phyloP scores from a whole-genome alignment of 2,888 invertebrate species.

The Drosophila siamana region DNA sequence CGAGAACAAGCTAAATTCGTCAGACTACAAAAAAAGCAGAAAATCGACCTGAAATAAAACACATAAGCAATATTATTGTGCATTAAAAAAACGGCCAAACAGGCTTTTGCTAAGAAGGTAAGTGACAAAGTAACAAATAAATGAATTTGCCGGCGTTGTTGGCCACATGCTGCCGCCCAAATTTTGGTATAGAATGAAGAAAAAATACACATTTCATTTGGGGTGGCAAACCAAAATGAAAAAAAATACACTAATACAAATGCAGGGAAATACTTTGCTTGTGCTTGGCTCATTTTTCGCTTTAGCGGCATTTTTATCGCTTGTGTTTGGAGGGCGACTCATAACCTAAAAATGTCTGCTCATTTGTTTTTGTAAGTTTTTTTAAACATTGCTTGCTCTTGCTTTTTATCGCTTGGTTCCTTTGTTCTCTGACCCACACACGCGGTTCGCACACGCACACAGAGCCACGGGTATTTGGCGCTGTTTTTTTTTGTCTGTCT shows the following conservation, averaged over 20 bases:
- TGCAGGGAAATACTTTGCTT: slow-evolving; percentile 21
- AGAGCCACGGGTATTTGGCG: slow-evolving; percentile 48
- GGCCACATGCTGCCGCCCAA: slow-evolving; percentile 53
- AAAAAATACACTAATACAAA: slow-evolving; percentile 21
- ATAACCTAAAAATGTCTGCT: slow-evolving; percentile 71
- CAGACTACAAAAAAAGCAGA: slow-evolving; percentile 2
- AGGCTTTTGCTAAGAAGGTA: slow-evolving; percentile 44
- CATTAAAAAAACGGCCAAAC: slow-evolving; percentile 53
- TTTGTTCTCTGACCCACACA: slow-evolving; percentile 67
- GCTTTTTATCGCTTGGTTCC: slow-evolving; percentile 58
- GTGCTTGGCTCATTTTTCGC: slow-evolving; percentile 26
- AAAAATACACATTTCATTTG: slow-evolving; percentile 44
- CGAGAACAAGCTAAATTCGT: slow-evolving; percentile 10
- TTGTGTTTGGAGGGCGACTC: slow-evolving; percentile 39
- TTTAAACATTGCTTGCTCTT: slow-evolving; percentile 56
- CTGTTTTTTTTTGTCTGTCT: slow-evolving; percentile 32
- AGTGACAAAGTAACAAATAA: slow-evolving; percentile 40
- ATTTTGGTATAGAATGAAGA: slow-evolving; percentile 8
- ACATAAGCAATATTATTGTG: slow-evolving; percentile 69
- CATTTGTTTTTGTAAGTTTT: slow-evolving; percentile 70
- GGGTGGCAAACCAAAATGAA: slow-evolving; percentile 51
- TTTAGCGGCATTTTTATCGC: slow-evolving; percentile 68
- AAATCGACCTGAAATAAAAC: slow-evolving; percentile 44
- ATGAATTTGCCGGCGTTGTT: slow-evolving; percentile 54
- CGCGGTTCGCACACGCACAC: slow-evolving; percentile 61